Evolutionary conservation across 53 echinoderm and acorn worm genomes (phyloP), one percentile per base, ranked within the genome.

Genomic region (Temnopleurus reevesii): DNA sequence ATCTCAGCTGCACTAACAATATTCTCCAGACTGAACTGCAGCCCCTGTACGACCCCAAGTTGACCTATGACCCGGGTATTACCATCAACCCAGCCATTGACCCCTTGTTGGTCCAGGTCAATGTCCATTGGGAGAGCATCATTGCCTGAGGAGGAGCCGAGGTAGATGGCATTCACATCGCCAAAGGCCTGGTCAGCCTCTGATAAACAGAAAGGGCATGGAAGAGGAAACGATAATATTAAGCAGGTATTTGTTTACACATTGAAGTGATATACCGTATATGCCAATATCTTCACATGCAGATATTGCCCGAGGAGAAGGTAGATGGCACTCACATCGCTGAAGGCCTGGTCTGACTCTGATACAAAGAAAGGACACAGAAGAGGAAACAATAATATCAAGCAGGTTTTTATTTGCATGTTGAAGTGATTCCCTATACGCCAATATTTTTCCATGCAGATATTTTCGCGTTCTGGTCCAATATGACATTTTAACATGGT

Each of bases 71-170:
- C 88, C 88, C 88, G 5, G 0, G 47, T 47, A 71, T 91, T 63
- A 31, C 90, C 90, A 17, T 51, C 64, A 17, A 81, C 60, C 95
- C 95, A 95, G 8, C 95, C 93, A 41, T 95, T 95, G 53, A 93
- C 77, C 45, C 90, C 93, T 91, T 21, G 49, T 35, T 87, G 66
- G 46, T 89, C 84, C 8, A 81, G 33, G 28, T 91, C 77, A 15
- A 94, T 15, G 65, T 92, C 90, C 34, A 96, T 84, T 2, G 91
- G 94, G 29, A 93, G 59, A 29, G 89, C 89, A 5, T 53, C 33
- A n/a, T 76, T 80, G 10, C 93, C 96, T 5, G 26, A 31, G 5
- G 66, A 45, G 46, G 83, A 87, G 3, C 96, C 96, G 34, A 45
- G 31, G 45, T 90, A 55, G 84, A 96, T 94, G 53, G 77, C 43